A percentile compares a stretch with the other conserved stretches of the same genome.
phyloP scores from a whole-genome alignment of 2,888 invertebrate species.

The Galeruca laticollis region DNA sequence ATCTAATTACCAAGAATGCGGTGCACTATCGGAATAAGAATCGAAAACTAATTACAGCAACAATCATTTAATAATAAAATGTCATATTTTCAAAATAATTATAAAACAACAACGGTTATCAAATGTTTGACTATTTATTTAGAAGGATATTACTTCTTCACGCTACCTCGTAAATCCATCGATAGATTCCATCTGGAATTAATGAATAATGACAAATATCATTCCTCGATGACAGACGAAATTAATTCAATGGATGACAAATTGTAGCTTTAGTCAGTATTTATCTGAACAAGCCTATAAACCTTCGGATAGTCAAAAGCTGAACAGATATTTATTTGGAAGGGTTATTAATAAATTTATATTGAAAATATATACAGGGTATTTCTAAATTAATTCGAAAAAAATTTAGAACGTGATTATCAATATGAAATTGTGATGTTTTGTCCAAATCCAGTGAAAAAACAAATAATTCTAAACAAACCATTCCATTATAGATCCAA shows the following conservation, averaged over 20 bases:
- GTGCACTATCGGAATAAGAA: not conserved
- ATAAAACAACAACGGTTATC: too few species aligned
- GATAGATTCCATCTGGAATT: slow-evolving; percentile 45
- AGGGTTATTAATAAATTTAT: slow-evolving; percentile 43
- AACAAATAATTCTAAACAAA: too few species aligned
- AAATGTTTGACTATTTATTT: too few species aligned
- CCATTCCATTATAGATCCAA: too few species aligned
- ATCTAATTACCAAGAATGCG: not conserved
- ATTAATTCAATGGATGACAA: slow-evolving; percentile 52
- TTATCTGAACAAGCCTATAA: slow-evolving; percentile 40
- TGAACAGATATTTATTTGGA: slow-evolving; percentile 36
- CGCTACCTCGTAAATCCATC: not conserved
- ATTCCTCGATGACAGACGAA: slow-evolving; percentile 48
- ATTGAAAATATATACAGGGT: too few species aligned
- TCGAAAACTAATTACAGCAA: too few species aligned
- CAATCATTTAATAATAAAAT: too few species aligned
- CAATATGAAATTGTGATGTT: too few species aligned
- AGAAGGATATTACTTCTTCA: not conserved
- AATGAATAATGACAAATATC: slow-evolving; percentile 49
- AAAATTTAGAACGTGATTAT: too few species aligned
- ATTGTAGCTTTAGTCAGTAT: slow-evolving; percentile 44
- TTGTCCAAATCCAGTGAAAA: too few species aligned
- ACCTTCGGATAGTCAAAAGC: slow-evolving; percentile 11
- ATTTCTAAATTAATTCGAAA: too few species aligned
- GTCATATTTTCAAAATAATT: too few species aligned